Conservation (phyloP, 2,797 vertebrate genomes). For the Trachurus trachurus region DNA sequence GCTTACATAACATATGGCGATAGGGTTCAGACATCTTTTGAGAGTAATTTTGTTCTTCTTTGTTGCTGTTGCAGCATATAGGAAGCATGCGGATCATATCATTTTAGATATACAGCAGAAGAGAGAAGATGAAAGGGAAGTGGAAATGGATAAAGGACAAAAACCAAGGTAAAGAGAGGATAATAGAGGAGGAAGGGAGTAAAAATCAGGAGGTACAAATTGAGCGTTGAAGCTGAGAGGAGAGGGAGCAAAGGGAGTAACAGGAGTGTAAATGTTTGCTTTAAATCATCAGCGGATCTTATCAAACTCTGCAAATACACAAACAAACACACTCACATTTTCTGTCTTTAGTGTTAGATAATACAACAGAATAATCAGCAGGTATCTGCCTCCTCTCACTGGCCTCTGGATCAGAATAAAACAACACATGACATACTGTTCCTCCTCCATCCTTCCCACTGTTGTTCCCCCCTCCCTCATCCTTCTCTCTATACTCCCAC, state of each 20-base stretch:
- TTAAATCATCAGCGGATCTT: constrained; percentile 54
- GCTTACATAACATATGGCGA: constrained; percentile 38
- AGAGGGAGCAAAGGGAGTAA: constrained; percentile 6
- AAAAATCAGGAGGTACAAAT: constrained; percentile 6
- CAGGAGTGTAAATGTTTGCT: constrained; percentile 47
- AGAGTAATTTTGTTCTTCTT: constrained; percentile 4
- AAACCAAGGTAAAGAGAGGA: neutral
- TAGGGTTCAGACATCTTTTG: constrained; percentile 32
- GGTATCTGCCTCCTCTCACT: constrained; percentile 81
- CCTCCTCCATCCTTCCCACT: constrained; percentile 79
- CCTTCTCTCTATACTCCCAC: constrained; percentile 72
- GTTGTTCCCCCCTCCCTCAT: constrained; percentile 54
- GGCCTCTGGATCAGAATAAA: constrained; percentile 83
- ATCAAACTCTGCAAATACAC: constrained; percentile 62
- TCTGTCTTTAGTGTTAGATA: constrained; percentile 72
- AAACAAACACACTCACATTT: constrained; percentile 58
- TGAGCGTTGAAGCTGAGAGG: constrained; percentile 9
- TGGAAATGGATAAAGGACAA: neutral
- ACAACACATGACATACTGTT: constrained; percentile 77
- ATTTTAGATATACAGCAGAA: constrained; percentile 17
- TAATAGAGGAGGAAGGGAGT: neutral
- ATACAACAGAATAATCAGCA: constrained; percentile 77
- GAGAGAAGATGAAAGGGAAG: neutral
- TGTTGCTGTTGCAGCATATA: constrained; percentile 6
- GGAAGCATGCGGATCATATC: constrained; percentile 18